Evolutionary conservation across 92 coral and sea anemone genomes (phyloP), one percentile per base, ranked within the genome.

Genomic region (Parazoanthus darwini): DNA sequence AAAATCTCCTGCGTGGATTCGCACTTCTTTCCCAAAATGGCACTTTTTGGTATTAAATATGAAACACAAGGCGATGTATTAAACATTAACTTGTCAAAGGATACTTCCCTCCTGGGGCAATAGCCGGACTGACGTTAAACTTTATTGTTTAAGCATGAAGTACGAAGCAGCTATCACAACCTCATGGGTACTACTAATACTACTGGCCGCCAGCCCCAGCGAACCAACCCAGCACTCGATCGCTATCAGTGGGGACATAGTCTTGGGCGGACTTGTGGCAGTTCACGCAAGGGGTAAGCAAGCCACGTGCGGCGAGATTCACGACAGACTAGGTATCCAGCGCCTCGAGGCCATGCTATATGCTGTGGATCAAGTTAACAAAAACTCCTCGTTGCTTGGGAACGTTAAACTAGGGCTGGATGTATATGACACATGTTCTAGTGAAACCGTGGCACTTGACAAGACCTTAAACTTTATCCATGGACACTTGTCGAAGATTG

Each of bases 281-380:
- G 89, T 97, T 77, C 99, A 97, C 89, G 88, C 94, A 4, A 87
- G 84, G 68, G 92, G 91, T 79, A 73, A 93, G 50, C 77, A 54
- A 2, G 83, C 89, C 11, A 26, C 58, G 18, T 94, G 98, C 66
- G 93, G 92, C n/a, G 76, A 74, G 23, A 75, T 97, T 25, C 78
- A 97, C 81, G 96, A 94, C 79, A 85, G 98, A 85, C 88, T 97
- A 51, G 99, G 99, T 1, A 94, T 97, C 75, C 99, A 97, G 81
- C 92, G 99, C 77, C 91, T 97, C 13, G 99, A 97, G 73, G 99
- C 96, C 8, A 79, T 96, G 92, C 84, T 95, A 44, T 95, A 89
- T 84, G 96, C 99, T 56, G 88, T 96, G 33, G 98, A 96, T 88
- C 91, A 88, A 43, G 89, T 96, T 85, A 96, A 95, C 90, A 82